Evolutionary conservation across 2,113 vertebrate genomes (phyloP).

Genomic region (Sula dactylatra): DNA sequence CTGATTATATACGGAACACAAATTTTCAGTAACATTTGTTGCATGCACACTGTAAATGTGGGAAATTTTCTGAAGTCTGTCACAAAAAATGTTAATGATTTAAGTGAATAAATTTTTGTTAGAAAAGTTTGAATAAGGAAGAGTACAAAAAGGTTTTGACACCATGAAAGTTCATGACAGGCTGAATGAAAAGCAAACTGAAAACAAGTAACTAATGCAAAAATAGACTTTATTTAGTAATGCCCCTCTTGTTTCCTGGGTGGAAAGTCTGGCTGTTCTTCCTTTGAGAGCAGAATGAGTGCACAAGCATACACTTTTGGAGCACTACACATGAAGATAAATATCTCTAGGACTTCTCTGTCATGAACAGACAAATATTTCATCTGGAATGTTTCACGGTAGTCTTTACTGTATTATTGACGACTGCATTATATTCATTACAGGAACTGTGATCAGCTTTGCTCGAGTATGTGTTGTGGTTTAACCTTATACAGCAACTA

Average conservation of each 20-base stretch:
- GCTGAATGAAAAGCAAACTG: neutral
- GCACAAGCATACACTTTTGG: neutral
- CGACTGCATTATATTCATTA: neutral
- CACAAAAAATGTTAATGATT: neutral
- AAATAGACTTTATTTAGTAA: neutral
- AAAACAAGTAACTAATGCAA: neutral
- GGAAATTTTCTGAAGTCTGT: neutral
- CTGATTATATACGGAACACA: neutral
- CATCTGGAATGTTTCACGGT: neutral
- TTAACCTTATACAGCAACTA: too few species aligned
- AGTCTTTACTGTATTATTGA: neutral
- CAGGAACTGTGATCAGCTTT: neutral
- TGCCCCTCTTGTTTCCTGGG: neutral
- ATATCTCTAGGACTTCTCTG: neutral
- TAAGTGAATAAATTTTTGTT: neutral
- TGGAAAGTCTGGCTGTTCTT: neutral
- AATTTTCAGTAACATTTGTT: neutral
- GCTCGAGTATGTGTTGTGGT: neutral
- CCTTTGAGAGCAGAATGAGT: neutral
- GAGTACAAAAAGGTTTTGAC: neutral
- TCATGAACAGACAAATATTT: neutral
- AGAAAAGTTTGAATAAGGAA: neutral
- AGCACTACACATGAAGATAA: neutral
- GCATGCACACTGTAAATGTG: neutral
- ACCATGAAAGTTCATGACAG: neutral